phyloP scores from a whole-genome alignment of 1,140 invertebrate genomes.

The Oedothorax gibbosus region DNA sequence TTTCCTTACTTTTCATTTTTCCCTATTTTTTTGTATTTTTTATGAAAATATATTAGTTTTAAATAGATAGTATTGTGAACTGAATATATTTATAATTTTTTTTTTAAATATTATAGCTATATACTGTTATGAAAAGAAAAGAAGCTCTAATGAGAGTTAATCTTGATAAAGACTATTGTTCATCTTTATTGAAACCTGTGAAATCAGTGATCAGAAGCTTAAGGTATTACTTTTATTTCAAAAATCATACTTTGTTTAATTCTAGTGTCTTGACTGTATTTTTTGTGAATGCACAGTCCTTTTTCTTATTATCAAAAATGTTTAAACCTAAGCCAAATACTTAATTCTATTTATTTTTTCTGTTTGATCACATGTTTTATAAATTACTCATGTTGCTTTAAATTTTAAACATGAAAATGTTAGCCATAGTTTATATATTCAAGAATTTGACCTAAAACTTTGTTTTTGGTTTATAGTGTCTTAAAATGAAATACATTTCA shows the following conservation, averaged over 20 bases:
- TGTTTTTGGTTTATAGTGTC: too few species aligned
- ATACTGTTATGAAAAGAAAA: constrained; percentile 36
- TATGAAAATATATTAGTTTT: background rate
- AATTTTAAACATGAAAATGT: too few species aligned
- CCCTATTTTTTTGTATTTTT: background rate
- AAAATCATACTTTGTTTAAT: background rate
- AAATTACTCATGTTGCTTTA: too few species aligned
- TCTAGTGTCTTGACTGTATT: background rate
- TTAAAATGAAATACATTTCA: too few species aligned
- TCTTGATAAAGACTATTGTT: constrained; percentile 29
- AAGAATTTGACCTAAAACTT: too few species aligned
- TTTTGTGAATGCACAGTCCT: too few species aligned
- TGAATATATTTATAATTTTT: background rate
- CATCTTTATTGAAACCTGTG: constrained; percentile 14
- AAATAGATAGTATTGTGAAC: background rate
- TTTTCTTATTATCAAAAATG: too few species aligned
- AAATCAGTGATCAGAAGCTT: constrained; percentile 39
- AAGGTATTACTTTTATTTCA: constrained; percentile 12
- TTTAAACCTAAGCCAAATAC: too few species aligned
- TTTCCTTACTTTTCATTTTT: too few species aligned
- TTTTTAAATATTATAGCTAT: constrained; percentile 10
- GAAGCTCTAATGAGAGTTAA: constrained; percentile 38
- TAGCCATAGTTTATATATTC: too few species aligned
- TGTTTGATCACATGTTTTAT: too few species aligned
- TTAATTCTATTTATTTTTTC: too few species aligned